Evolutionary conservation across 2,113 vertebrate genomes (phyloP), one percentile per base, ranked within the genome.

Genomic region (Corythoichthys intestinalis): DNA sequence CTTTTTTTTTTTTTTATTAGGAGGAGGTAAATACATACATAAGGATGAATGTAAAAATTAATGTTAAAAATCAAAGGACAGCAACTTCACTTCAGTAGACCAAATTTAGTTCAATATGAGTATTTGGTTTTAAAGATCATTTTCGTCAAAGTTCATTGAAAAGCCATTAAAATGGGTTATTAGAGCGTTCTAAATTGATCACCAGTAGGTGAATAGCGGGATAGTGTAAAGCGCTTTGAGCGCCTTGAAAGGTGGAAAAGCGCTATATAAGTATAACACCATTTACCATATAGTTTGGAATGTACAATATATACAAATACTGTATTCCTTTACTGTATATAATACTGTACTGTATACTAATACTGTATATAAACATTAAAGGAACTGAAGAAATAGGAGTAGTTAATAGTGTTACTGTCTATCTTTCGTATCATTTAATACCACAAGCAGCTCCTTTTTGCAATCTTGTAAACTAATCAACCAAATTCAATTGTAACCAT

Each of bases 1-100:
- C 20, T 67, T 75, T 80, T 84, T 34, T 60, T 62, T 65, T 50
- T 41, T 17, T 5, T 1, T 58, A 15, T 44, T 44, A 44, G 3
- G 41, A 44, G 6, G 6, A 41, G 3, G 41, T 44, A 44, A 44
- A 44, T 5, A 44, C 41, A 44, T 28, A 28, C 20, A 44, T 41
- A 44, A 44, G 9, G 3, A 5, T 44, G 9, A 46, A 44, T 28
- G 13, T 58, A 13, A 49, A 49, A 15, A 49, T 14, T 14, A 14
- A 49, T 4, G 14, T 17, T 52, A 8, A n/a, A n/a, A 39, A 53
- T 53, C 15, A n/a, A 60, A 60, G 15, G 20, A 44, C 15, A 62
- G 10, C n/a, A 41, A 20, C 9, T 61, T 60, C 2, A 8, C 2
- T 14, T 60, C 14, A 17, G n/a, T 20, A n/a, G n/a, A 20, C 41